A percentile compares a stretch with the other conserved stretches of the same genome.
These are phyloP conservation scores for Amphipoea lucens DNA, from an alignment of 2,888 invertebrate genomes.

Conservation along the genomic window DNA sequence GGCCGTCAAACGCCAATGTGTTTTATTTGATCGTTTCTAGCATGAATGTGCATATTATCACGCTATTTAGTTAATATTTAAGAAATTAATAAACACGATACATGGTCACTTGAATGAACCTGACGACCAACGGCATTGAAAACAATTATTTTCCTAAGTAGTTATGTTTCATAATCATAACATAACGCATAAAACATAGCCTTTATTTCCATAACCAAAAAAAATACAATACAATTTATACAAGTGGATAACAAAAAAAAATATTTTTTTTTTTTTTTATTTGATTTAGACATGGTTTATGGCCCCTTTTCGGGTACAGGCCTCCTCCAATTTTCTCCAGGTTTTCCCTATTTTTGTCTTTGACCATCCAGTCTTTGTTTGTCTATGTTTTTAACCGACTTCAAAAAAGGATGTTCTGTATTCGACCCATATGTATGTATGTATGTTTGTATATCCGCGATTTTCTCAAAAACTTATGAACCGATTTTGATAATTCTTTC, in stretches of 20 bases:
- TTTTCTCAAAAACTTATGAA: no score
- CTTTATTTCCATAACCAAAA: no score
- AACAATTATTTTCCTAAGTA: not conserved
- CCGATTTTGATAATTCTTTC: no score
- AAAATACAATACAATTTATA: no score
- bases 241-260: no score
- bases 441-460: no score
- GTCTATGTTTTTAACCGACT: no score
- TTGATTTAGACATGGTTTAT: no score
- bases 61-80: conserved; percentile 29
- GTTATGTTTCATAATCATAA: not conserved
- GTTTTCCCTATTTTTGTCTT: not conserved
- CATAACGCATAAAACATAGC: no score
- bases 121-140: conserved; percentile 1
- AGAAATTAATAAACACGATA: conserved; percentile 24
- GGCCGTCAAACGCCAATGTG: conserved; percentile 46
- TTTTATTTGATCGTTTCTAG: conserved; percentile 18
- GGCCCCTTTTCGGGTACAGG: not conserved
- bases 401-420: no score
- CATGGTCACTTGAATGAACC: conserved; percentile 13
- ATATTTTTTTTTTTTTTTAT: no score
- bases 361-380: not conserved
- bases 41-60: conserved; percentile 35
- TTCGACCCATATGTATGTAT: no score
- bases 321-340: not conserved